Percentiles rank a stretch among this genome's conserved stretches.
phyloP scores from a whole-genome alignment of 2,888 invertebrate genomes.

The Drosophila parthenogenetica region DNA sequence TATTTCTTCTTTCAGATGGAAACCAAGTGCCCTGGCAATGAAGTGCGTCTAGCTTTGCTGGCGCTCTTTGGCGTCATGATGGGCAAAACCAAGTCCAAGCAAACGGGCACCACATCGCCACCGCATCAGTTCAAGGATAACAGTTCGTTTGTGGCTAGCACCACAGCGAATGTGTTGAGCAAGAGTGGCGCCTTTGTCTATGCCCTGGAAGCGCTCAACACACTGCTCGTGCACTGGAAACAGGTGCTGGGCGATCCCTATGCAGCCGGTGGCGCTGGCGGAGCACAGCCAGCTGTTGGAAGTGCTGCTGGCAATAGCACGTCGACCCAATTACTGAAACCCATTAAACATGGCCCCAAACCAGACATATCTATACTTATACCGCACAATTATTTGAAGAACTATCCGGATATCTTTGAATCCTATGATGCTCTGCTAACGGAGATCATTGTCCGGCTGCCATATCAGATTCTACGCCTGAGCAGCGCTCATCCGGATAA shows the following conservation, averaged over 20 bases:
- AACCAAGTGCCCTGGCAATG: slow-evolving; percentile 89
- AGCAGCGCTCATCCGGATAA: slow-evolving; percentile 84
- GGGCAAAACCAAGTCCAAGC: slow-evolving; percentile 85
- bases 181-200: slow-evolving; percentile 90
- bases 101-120: slow-evolving; percentile 84
- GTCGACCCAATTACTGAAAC: slow-evolving; percentile 89
- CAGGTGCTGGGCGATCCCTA: slow-evolving; percentile 84
- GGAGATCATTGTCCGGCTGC: slow-evolving; percentile 96
- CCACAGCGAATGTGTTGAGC: slow-evolving; percentile 89
- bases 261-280: slow-evolving; percentile 47
- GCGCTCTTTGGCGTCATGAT: slow-evolving; percentile 90
- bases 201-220: slow-evolving; percentile 90
- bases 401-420: slow-evolving; percentile 96
- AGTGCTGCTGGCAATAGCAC: slow-evolving; percentile 36
- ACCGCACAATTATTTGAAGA: slow-evolving; percentile 95
- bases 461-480: slow-evolving; percentile 91
- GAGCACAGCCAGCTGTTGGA: slow-evolving; percentile 35
- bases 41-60: slow-evolving; percentile 95
- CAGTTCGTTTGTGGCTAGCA: slow-evolving; percentile 88
- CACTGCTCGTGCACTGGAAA: slow-evolving; percentile 92
- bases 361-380: slow-evolving; percentile 99
- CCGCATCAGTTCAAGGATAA: slow-evolving; percentile 86
- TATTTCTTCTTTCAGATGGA: slow-evolving; percentile 69
- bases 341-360: slow-evolving; percentile 91
- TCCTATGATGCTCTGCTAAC: slow-evolving; percentile 97